These are phyloP conservation scores for Hirudo medicinalis DNA, from an alignment of 1,140 invertebrate species.

Conservation along the genomic window DNA sequence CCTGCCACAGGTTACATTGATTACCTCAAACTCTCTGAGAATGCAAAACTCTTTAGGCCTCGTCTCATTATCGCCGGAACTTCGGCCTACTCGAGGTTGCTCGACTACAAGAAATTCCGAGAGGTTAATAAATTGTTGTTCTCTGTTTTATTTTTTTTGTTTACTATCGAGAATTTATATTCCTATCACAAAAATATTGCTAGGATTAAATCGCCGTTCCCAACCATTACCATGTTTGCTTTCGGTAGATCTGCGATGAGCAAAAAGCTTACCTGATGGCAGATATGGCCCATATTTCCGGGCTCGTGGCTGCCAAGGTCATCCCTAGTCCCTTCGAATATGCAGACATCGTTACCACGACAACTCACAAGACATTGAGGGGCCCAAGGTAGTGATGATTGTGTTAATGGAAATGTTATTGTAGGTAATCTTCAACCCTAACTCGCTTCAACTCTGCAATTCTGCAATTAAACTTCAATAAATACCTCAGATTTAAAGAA, in stretches of 20 bases:
- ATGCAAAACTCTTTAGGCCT: constrained; percentile 75
- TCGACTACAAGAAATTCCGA: constrained; percentile 71
- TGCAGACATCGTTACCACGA: constrained; percentile 84
- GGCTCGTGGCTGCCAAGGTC: constrained; percentile 71
- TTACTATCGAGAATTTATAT: not conserved
- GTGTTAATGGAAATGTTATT: not conserved
- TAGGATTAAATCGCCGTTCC: not conserved
- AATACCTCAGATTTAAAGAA: too few species aligned
- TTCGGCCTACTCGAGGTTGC: constrained; percentile 63
- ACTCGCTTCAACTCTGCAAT: too few species aligned
- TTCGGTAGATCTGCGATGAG: constrained; percentile 72
- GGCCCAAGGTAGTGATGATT: constrained; percentile 57
- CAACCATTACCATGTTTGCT: constrained; percentile 34
- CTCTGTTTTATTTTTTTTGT: not conserved
- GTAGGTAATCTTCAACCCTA: too few species aligned
- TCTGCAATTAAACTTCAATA: too few species aligned
- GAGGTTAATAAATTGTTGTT: constrained; percentile 38
- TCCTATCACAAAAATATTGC: not conserved
- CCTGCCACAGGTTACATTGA: constrained; percentile 79
- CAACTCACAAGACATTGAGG: constrained; percentile 86
- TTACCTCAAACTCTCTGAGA: constrained; percentile 71
- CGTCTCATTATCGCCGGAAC: constrained; percentile 75
- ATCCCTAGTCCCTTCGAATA: constrained; percentile 82
- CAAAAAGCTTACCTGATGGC: constrained; percentile 74
- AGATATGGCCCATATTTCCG: constrained; percentile 90